phyloP scores from a whole-genome alignment of 1,140 invertebrate species.

The Wiebesia pumilae region DNA sequence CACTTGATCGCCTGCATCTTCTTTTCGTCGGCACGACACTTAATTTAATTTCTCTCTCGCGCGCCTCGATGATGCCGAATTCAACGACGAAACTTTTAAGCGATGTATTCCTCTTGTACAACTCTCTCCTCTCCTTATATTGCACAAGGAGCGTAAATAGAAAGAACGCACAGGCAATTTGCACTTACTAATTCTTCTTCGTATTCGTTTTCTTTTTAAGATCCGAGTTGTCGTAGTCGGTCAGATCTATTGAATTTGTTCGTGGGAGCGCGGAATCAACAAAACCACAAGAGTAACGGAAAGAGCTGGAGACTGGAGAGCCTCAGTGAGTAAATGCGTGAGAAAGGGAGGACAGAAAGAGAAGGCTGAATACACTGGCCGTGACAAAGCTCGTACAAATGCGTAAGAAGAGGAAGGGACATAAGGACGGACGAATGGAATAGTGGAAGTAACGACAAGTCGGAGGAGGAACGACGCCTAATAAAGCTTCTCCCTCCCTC shows the following conservation, averaged over 20 bases:
- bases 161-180: neutral
- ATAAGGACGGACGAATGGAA: constrained; percentile 14
- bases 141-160: neutral
- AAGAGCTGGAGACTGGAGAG: constrained; percentile 22
- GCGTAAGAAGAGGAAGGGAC: constrained; percentile 11
- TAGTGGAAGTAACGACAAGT: constrained; percentile 32
- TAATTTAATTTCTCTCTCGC: neutral
- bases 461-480: constrained; percentile 38
- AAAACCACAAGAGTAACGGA: constrained; percentile 21
- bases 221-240: neutral
- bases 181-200: neutral
- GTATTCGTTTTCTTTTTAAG: neutral
- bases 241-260: neutral
- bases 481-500: neutral
- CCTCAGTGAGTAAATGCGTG: neutral
- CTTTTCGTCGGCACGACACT: neutral
- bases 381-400: constrained; percentile 43
- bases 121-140: neutral
- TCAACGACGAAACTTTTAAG: neutral
- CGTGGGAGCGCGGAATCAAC: neutral
- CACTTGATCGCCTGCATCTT: constrained; percentile 96
- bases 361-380: neutral
- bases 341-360: constrained; percentile 17
- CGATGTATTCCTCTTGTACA: neutral
- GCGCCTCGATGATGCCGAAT: neutral